These are phyloP conservation scores for Lasioglossum lativentre DNA, from an alignment of 2,888 invertebrate genomes.

Conservation along the genomic window DNA sequence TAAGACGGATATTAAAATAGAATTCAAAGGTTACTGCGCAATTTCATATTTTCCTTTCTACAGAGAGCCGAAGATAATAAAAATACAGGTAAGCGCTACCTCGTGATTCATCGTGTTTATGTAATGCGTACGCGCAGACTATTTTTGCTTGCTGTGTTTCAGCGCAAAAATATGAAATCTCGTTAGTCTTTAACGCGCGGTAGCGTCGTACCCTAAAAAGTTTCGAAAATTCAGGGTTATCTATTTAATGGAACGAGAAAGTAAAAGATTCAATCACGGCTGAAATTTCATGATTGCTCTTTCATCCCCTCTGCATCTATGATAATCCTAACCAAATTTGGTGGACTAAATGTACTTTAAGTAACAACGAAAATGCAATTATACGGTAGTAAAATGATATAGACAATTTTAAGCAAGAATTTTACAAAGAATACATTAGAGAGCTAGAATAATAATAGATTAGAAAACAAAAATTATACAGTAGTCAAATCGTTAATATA, in stretches of 20 bases:
- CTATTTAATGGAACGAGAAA: background rate
- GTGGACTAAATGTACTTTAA: background rate
- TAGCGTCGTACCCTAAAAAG: background rate
- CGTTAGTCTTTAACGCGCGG: background rate
- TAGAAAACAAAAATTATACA: background rate
- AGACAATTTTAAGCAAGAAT: background rate
- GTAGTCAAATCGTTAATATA: background rate
- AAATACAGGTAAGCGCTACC: background rate
- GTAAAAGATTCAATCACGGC: background rate
- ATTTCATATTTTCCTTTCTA: slow-evolving; percentile 4
- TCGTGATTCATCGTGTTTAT: background rate
- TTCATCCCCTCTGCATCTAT: background rate
- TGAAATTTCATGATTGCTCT: slow-evolving; percentile 1
- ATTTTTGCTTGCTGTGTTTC: background rate
- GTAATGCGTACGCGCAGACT: background rate
- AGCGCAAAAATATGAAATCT: background rate
- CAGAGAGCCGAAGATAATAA: background rate
- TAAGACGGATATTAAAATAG: background rate
- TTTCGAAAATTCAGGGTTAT: background rate
- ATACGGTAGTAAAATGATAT: background rate
- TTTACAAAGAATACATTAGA: background rate
- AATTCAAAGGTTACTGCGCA: no score
- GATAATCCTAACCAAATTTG: background rate
- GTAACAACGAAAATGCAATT: background rate
- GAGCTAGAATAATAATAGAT: background rate